Conservation (phyloP, 2,113 vertebrate genomes). For the Quiscalus mexicanus region DNA sequence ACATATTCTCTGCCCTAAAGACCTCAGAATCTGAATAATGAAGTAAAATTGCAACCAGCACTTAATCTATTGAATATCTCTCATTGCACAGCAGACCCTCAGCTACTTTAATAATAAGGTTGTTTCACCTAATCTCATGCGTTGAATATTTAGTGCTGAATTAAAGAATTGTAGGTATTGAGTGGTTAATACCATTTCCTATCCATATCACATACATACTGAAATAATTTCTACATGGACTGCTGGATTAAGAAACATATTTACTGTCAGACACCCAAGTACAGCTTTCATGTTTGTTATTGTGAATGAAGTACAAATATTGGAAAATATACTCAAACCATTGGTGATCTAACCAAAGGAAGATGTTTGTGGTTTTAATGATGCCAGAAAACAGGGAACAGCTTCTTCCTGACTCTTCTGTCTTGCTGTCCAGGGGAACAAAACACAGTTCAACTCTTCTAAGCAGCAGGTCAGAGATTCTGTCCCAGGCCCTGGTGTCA, state of each 20-base stretch:
- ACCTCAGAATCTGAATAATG: constrained; percentile 9
- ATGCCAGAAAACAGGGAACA: not conserved
- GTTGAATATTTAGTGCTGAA: not conserved
- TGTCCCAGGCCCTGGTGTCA: not conserved
- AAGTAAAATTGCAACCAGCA: not conserved
- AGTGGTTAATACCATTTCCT: not conserved
- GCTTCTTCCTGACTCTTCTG: not conserved
- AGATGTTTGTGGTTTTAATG: constrained; percentile 10
- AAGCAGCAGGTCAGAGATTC: not conserved
- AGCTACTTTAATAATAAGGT: not conserved
- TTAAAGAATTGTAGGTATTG: not conserved
- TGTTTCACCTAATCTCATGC: not conserved
- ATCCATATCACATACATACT: not conserved
- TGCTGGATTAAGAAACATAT: not conserved
- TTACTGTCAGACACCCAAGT: not conserved
- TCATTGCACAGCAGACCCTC: not conserved
- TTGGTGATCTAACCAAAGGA: not conserved
- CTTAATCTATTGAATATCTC: not conserved
- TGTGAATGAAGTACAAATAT: not conserved
- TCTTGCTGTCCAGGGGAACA: not conserved
- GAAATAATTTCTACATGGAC: not conserved
- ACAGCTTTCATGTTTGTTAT: not conserved
- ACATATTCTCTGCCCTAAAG: not conserved
- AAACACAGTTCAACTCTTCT: not conserved
- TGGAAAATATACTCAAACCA: not conserved